A percentile compares a stretch with the other conserved stretches of the same genome.
phyloP scores from a whole-genome alignment of 2,113 vertebrate genomes.

The Caretta caretta region DNA sequence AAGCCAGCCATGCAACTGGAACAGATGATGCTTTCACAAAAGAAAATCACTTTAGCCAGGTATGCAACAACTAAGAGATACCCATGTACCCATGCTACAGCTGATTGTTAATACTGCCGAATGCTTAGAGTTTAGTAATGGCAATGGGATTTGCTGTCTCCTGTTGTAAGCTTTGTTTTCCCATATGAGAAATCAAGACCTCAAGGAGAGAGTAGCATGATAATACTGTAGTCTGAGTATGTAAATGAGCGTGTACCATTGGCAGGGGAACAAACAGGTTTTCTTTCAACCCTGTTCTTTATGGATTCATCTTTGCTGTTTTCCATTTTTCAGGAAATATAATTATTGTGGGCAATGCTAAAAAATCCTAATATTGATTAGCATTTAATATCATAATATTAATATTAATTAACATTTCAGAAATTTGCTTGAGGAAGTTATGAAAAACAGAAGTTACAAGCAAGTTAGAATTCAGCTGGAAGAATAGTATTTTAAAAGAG shows the following conservation, averaged over 20 bases:
- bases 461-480: background rate
- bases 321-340: background rate
- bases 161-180: background rate
- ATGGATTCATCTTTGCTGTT: background rate
- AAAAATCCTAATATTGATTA: background rate
- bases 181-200: background rate
- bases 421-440: background rate
- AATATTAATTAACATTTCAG: background rate
- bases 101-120: background rate
- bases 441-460: background rate
- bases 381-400: background rate
- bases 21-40: conserved; percentile 75
- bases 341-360: background rate
- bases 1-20: conserved; percentile 83
- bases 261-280: background rate
- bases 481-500: background rate
- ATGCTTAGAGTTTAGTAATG: background rate
- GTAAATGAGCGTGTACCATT: background rate
- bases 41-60: conserved; percentile 87
- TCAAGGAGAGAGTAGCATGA: background rate
- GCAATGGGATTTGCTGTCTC: background rate
- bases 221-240: background rate
- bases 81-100: background rate
- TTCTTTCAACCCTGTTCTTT: background rate
- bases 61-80: conserved; percentile 35